Conservation (phyloP, 1,140 invertebrate species). For the Heliconius hewitsoni region DNA sequence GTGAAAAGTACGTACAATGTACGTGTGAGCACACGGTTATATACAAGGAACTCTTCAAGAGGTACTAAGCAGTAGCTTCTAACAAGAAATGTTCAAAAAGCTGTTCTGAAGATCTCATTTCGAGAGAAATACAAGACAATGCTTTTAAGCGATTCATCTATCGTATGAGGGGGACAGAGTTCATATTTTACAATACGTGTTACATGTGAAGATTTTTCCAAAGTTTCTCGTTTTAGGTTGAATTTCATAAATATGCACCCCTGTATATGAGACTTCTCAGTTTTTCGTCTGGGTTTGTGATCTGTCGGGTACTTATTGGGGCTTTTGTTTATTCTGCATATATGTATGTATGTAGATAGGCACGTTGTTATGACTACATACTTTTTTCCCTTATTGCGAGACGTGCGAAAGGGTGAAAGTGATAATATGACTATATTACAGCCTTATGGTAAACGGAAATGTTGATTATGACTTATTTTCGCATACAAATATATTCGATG, state of each 20-base stretch:
- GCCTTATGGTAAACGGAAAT: not conserved
- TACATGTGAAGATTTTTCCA: slow-evolving; percentile 43
- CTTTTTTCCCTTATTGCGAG: not conserved
- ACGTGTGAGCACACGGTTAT: slow-evolving; percentile 27
- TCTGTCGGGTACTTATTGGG: slow-evolving; percentile 36
- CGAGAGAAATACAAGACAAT: slow-evolving; percentile 71
- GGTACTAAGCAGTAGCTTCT: slow-evolving; percentile 48
- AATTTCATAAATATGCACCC: slow-evolving; percentile 51
- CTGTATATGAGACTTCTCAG: slow-evolving; percentile 36
- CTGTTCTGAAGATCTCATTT: slow-evolving; percentile 63
- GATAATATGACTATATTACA: not conserved
- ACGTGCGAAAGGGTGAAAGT: not conserved
- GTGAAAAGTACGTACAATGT: slow-evolving; percentile 22
- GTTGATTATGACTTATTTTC: not conserved
- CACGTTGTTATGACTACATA: slow-evolving; percentile 4
- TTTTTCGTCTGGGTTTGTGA: slow-evolving; percentile 40
- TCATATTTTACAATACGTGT: slow-evolving; percentile 49
- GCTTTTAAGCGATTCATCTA: slow-evolving; percentile 72
- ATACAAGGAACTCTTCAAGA: slow-evolving; percentile 31
- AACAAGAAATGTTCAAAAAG: slow-evolving; percentile 59
- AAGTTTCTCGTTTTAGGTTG: slow-evolving; percentile 36
- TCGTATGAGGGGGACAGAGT: slow-evolving; percentile 44
- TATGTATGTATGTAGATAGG: not conserved
- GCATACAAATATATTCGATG: not conserved
- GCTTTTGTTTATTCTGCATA: slow-evolving; percentile 30